Evolutionary conservation across 2,888 invertebrate species (phyloP).

Genomic region (Micoletzkya japonica): DNA sequence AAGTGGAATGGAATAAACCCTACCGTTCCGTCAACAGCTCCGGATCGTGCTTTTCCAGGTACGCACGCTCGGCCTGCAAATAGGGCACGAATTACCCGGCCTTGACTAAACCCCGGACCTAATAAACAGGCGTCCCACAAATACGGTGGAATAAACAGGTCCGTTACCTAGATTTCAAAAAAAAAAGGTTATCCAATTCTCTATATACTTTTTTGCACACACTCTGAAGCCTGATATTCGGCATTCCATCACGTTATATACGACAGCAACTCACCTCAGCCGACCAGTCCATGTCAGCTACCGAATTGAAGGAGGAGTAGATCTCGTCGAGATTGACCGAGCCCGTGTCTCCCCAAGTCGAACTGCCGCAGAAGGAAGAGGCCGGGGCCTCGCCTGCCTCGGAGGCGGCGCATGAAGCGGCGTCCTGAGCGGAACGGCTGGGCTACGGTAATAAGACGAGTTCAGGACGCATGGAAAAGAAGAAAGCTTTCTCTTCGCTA

Average conservation of each 20-base stretch:
- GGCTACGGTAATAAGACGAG: background rate
- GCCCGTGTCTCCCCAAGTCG: background rate
- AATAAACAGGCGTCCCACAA: too few species aligned
- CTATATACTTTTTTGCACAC: too few species aligned
- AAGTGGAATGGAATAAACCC: too few species aligned
- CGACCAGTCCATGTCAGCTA: constrained; percentile 27
- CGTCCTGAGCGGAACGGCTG: background rate
- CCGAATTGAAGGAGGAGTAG: constrained; percentile 16
- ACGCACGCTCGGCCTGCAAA: constrained; percentile 26
- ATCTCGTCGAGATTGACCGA: constrained; percentile 1
- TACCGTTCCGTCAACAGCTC: background rate
- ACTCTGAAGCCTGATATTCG: background rate
- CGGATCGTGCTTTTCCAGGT: constrained; percentile 7
- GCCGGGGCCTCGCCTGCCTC: constrained; percentile 15
- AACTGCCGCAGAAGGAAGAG: constrained; percentile 1
- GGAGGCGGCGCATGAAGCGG: constrained; percentile 15
- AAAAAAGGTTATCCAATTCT: too few species aligned
- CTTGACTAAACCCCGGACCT: too few species aligned
- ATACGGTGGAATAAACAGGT: too few species aligned
- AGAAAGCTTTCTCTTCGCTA: too few species aligned
- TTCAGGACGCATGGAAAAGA: too few species aligned
- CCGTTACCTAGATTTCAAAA: too few species aligned
- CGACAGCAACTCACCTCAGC: constrained; percentile 8
- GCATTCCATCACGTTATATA: background rate
- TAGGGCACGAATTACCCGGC: background rate